Base-by-base conservation (phyloP, 1,140 invertebrate species). In the Elymnias hypermnestra region DNA sequence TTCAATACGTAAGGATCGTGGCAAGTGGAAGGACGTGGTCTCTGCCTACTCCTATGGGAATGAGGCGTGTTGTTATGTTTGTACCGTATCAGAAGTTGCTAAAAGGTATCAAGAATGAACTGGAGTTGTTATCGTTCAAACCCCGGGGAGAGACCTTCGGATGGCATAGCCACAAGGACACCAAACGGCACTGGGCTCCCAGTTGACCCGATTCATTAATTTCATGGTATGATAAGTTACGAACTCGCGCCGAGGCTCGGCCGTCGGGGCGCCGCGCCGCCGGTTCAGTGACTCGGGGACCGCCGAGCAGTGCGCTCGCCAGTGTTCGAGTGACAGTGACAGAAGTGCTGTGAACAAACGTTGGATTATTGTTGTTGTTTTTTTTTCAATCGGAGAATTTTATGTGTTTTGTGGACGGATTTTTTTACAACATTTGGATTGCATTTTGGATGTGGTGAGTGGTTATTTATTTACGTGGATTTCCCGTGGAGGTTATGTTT, bases 381-480 rank as follows among this genome's bases (percentile, higher is more conserved):
- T 46, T 28, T 51, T 36, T 8, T 56, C 26, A 67, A 64, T 59
- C 53, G 58, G 66, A 7, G 1, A 3, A 19, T 36, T 63, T 57
- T 73, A 63, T 76, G 66, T 65, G n/a, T n/a, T n/a, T 59, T 70
- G 62, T 76, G 64, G 63, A 65, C 59, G 64, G 63, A 72, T 70
- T 61, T 63, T 68, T 69, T 63, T 63, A 66, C 64, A 63, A 57
- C 56, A 63, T 83, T 21, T 83, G 78, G 76, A 81, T 83, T 83
- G 74, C 76, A 66, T 67, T 81, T 83, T 78, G 78, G 75, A 79
- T 68, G 54, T 56, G 70, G 75, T 83, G 43, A 79, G 75, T 75
- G 12, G 19, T 38, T 35, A 12, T 36, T 13, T 15, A 2, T 8
- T 7, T 15, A 2, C 5, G 33, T 21, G 33, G 33, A 36, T 36